Evolutionary conservation across 2,888 invertebrate species (phyloP), one percentile per base, ranked within the genome.

Genomic region (Acanthoscelides obtectus): DNA sequence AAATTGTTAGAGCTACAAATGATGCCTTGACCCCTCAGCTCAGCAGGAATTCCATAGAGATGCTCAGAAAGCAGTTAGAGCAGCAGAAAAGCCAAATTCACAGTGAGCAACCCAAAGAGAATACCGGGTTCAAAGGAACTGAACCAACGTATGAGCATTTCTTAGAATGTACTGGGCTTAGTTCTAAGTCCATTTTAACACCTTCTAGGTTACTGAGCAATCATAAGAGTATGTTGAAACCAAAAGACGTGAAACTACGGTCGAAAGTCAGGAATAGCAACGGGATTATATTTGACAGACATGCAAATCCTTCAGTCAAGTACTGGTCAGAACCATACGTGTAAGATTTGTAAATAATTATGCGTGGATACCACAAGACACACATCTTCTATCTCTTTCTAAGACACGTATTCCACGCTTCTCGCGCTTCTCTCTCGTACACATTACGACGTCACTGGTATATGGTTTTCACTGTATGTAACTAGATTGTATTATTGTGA

Each of bases 191-290:
- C 67, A 91, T 94, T 80, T 87, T 91, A 78, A 91, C 91, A 12
- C 90, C 90, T 0, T 88, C 89, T 66, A 84, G 93, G 77, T 87
- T 92, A 71, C 70, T 93, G 69, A 93, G 90, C 76, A 93, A 93
- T 83, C 93, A 93, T 81, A 92, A 92, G 80, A 91, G 89, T 80
- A 91, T 93, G 82, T 84, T 93, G 72, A 93, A 93, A 80, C 93
- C 93, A 72, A 93, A 91, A 84, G 93, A 94, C 82, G 89, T 94
- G 66, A 94, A 93, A 81, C 90, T 93, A 86, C 88, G 93, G 79
- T 91, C 90, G 70, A 91, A 89, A 81, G 90, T 91, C 76, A 88
- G 90, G 75, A 86, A 89, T 80, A 89, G 88, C 72, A 75, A 72
- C 72, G 85, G 85, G 72, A 45, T 45, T 45, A 83, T 86, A 68